A percentile compares a stretch with the other conserved stretches of the same genome.
Evolutionary conservation across 2,113 vertebrate species (phyloP).

Genomic region (Antigone vipio): DNA sequence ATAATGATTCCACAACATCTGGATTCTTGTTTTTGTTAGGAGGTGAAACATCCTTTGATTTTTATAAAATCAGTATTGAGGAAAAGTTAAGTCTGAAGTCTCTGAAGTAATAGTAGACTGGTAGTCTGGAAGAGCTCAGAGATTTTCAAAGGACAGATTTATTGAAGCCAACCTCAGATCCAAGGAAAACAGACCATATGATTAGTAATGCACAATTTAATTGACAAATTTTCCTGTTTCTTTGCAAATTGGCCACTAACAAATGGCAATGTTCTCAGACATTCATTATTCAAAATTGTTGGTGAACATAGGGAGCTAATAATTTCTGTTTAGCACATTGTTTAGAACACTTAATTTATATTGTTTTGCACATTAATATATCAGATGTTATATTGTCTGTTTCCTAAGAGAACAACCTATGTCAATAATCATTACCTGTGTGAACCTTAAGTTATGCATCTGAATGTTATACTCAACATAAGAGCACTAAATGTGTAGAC

Average conservation of each 20-base stretch:
- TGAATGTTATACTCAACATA: not conserved
- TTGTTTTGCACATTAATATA: not conserved
- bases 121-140: not conserved
- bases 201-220: not conserved
- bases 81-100: not conserved
- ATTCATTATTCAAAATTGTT: not conserved
- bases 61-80: not conserved
- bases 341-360: not conserved
- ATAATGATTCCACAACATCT: not conserved
- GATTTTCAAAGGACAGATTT: not conserved
- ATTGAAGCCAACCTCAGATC: not conserved
- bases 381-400: not conserved
- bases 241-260: not conserved
- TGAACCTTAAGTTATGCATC: not conserved
- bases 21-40: not conserved
- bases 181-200: not conserved
- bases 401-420: not conserved
- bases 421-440: not conserved
- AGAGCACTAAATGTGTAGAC: fast-evolving
- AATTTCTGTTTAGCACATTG: not conserved
- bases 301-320: not conserved
- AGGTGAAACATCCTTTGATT: not conserved
- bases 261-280: not conserved
- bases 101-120: not conserved
- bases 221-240: not conserved